Base-by-base conservation (phyloP, 2,113 vertebrate genomes). In the Lontra canadensis region DNA sequence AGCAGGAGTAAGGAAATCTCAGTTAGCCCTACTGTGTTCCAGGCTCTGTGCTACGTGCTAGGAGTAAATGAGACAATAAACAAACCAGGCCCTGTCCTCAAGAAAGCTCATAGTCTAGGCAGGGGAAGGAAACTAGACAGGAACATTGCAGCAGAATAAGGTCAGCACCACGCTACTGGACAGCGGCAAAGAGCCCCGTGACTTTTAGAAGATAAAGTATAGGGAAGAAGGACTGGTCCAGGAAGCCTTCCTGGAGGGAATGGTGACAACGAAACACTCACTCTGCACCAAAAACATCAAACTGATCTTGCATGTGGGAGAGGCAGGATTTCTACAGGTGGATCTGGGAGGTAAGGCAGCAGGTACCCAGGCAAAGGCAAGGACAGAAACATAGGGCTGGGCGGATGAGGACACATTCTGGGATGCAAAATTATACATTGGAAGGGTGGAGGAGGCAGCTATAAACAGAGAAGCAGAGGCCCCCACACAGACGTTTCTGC, bases 111-210 rank as follows among this genome's bases (percentile, higher is more conserved):
- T n/a, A 18, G 42, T 42, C 42, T 55, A 18, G 69, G 39, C 67
- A 63, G 10, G 31, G 4, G n/a, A 65, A 71, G 25, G 42, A 42
- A 76, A n/a, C 25, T 61, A n/a, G 2, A 29, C 6, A 0, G 3
- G 7, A 55, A 44, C 84, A 1, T 34, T 10, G 4, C 61, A 36
- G 73, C 39, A 1, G 47, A 34, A 31, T 29, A 44, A 12, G n/a
- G 88, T 98, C 98, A 98, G 98, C 98, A 98, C 97, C 96, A 97
- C 63, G 6, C 78, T 7, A 1, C 39, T 96, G 98, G 98, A 97
- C 98, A 98, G 98, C 98, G 96, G 44, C 97, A 97, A 67, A 63
- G 81, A 10, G 69, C 25, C 0, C 0, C 1, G 1, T 0, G 6
- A 59, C 36, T 83, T 65, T 25, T 5, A 34, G 13, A 11, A n/a